Evolutionary conservation across 2,888 invertebrate species (phyloP), one percentile per base, ranked within the genome.

Genomic region (Tachina grossa): DNA sequence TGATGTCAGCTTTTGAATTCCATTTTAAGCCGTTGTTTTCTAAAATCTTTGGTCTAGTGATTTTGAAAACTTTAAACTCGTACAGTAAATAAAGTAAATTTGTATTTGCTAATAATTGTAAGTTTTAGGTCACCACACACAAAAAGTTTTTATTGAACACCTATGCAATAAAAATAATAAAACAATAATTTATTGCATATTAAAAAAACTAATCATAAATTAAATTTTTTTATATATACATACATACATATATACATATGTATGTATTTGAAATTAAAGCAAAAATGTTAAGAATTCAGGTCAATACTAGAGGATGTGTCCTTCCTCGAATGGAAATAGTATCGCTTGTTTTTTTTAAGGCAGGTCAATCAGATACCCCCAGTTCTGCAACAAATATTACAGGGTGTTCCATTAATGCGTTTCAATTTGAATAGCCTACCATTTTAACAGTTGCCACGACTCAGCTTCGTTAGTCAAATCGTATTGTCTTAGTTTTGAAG

Each of bases 31-130:
- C n/a, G 31, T 72, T 71, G 43, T 57, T 45, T 71, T 57, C 10
- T 41, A 3, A 80, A 79, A 57, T 84, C 19, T 78, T 66, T 85
- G 85, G 74, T 85, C 74, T 81, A 69, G 72, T 81, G 80, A 81
- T 68, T 84, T 71, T 75, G 11, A 79, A 84, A 77, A 57, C 31
- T 22, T 49, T 1, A 71, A 53, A 39, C 43, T 61, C 41, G 16
- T n/a, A 68, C 31, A 57, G 19, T 45, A 51, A 14, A 68, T 13
- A 51, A 10, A n/a, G 14, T 47, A 66, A 47, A 51, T 13, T 74
- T 72, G 49, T 43, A n/a, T 71, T 69, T 55, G 19, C 14, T 63
- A 59, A 43, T 78, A 81, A 85, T 78, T 85, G 74, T 57, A 53
- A 55, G 74, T 75, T 82, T 85, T 69, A 74, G 81, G 81, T 81